Evolutionary conservation across 2,797 vertebrate genomes (phyloP).

Genomic region (Myotis vivesi): DNA sequence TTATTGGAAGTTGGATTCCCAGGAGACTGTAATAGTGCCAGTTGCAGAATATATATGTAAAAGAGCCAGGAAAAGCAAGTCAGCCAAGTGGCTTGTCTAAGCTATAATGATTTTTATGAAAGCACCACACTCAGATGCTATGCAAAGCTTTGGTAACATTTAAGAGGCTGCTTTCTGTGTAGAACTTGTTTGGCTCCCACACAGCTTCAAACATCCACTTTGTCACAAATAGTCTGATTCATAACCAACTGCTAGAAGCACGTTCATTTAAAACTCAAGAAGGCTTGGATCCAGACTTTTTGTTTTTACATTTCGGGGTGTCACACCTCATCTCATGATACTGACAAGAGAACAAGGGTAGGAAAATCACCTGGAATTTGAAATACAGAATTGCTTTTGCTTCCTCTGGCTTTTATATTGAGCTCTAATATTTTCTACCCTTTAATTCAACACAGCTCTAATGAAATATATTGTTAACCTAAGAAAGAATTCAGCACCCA

Average conservation of each 20-base stretch:
- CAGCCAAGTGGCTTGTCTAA: not conserved
- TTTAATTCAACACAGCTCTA: constrained; percentile 34
- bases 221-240: constrained; percentile 64
- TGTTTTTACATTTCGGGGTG: constrained; percentile 33
- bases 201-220: constrained; percentile 18
- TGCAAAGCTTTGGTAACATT: not conserved
- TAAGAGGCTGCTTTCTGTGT: not conserved
- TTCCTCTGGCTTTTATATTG: constrained; percentile 21
- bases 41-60: constrained; percentile 34
- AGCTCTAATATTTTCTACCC: constrained; percentile 55
- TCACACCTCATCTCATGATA: constrained; percentile 52
- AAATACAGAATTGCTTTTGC: constrained; percentile 46
- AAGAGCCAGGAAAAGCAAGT: constrained; percentile 49
- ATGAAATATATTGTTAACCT: constrained; percentile 55
- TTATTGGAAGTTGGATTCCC: constrained; percentile 83
- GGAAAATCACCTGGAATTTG: constrained; percentile 54
- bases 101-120: constrained; percentile 25
- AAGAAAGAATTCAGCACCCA: constrained; percentile 60
- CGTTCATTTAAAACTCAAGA: not conserved
- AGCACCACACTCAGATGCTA: not conserved
- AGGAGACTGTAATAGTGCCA: constrained; percentile 81
- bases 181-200: not conserved
- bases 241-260: constrained; percentile 50
- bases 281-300: not conserved
- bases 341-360: constrained; percentile 25